Base-by-base conservation (phyloP, 2,888 invertebrate species). In the Orchesella flavescens region DNA sequence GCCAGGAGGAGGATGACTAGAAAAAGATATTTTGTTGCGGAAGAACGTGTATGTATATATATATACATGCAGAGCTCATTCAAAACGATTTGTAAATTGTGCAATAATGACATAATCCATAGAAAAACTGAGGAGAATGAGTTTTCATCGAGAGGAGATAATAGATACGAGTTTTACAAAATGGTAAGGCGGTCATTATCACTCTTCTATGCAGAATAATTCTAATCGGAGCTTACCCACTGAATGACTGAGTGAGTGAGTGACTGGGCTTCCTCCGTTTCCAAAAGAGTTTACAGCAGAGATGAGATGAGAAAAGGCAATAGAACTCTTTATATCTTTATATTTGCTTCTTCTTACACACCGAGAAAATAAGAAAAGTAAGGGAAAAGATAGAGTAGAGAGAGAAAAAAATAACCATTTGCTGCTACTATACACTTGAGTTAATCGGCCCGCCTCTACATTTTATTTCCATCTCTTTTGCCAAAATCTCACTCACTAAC, bases 381-480 rank as follows among this genome's bases (percentile, higher is more conserved):
- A 49, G n/a, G 53, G 15, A 53, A 53, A n/a, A 17, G 15, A 53
- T 9, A 53, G 53, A 53, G 63, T 61, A 80, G 72, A 68, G 43
- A 65, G 63, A 9, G 75, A 83, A 72, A 83, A 83, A 72, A 53
- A 77, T 55, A 72, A 77, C 66, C 83, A 77, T 83, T 83, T 77
- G 77, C 83, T 77, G 83, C 83, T 72, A 77, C 83, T 83, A 73
- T 73, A 83, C 83, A 83, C 83, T 83, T 77, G 83, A 83, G 83
- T 77, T 83, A 83, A 83, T 83, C 83, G 83, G 83, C 77, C 83
- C 83, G 83, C 83, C 83, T 83, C 83, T 77, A 77, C 83, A 83
- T 77, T 83, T 77, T 77, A 83, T 83, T 83, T 83, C 72, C 77
- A 77, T 73, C 83, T 77, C 83, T 83, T 83, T 83, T 83, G 83